Evolutionary conservation across 2,888 invertebrate genomes (phyloP).

Genomic region (Epirrhoe tristata): DNA sequence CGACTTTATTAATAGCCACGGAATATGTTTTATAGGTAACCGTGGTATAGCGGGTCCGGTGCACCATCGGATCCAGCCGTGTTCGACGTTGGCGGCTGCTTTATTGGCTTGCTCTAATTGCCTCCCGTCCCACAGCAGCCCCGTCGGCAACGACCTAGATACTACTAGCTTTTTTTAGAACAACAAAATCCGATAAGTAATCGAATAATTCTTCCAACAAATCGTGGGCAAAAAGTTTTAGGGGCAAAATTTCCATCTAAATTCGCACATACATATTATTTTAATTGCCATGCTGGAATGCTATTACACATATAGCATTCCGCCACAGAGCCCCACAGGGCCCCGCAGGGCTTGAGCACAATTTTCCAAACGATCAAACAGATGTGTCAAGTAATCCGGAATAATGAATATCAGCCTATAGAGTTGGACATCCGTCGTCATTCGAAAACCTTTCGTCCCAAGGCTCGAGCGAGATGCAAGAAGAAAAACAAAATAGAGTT

Average conservation of each 20-base stretch:
- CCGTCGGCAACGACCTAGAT: constrained; percentile 71
- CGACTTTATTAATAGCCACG: constrained; percentile 33
- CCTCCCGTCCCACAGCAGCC: constrained; percentile 70
- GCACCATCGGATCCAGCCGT: constrained; percentile 61
- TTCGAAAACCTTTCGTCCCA: constrained; percentile 68
- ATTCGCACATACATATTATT: not conserved
- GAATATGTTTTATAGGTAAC: constrained; percentile 30
- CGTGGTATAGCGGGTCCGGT: constrained; percentile 29
- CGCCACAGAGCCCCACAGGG: too few species aligned
- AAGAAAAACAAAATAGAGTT: constrained; percentile 54
- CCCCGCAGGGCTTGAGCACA: too few species aligned
- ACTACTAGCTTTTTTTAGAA: constrained; percentile 39
- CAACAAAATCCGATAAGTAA: constrained; percentile 19
- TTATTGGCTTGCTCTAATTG: constrained; percentile 80
- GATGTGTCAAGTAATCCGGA: constrained; percentile 66
- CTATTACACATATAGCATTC: too few species aligned
- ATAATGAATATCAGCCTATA: constrained; percentile 64
- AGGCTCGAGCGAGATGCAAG: constrained; percentile 39
- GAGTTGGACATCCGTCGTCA: constrained; percentile 63
- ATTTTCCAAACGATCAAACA: constrained; percentile 72
- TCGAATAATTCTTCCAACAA: constrained; percentile 16
- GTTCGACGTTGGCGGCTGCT: constrained; percentile 66
- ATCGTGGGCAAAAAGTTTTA: constrained; percentile 1
- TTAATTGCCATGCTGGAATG: not conserved
- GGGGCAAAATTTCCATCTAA: not conserved